Conservation (phyloP, 2,797 vertebrate genomes). For the Selene dorsalis region DNA sequence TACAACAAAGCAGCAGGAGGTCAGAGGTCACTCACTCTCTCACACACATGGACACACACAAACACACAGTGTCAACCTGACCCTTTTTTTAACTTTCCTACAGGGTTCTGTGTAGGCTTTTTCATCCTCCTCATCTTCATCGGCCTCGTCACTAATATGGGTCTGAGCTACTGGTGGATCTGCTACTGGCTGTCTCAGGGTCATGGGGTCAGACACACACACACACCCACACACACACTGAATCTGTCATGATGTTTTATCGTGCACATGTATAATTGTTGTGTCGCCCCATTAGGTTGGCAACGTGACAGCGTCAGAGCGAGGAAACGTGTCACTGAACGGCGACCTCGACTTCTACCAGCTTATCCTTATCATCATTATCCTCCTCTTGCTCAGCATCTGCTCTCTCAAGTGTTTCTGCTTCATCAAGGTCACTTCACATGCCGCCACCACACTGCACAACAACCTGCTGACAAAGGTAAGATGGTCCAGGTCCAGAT, state of each 20-base stretch:
- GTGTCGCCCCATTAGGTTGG: not conserved
- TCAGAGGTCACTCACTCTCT: conserved; percentile 35
- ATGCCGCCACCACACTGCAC: conserved; percentile 75
- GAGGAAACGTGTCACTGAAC: conserved; percentile 61
- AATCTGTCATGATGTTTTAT: too few species aligned
- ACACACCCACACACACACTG: not conserved
- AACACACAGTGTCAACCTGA: not conserved
- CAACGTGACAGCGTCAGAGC: not conserved
- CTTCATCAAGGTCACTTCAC: conserved; percentile 79
- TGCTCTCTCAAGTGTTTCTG: conserved; percentile 69
- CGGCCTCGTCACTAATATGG: conserved; percentile 73
- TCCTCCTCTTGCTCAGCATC: conserved; percentile 60
- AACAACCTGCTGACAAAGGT: conserved; percentile 77
- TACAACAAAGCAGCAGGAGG: conserved; percentile 85
- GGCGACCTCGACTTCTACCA: conserved; percentile 69
- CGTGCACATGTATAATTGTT: not conserved
- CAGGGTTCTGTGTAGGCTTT: conserved; percentile 76
- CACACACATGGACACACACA: conserved; percentile 23
- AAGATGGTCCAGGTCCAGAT: too few species aligned
- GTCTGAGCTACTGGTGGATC: conserved; percentile 84
- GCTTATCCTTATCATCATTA: conserved; percentile 64
- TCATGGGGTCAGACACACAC: conserved; percentile 74
- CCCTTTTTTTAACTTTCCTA: not conserved
- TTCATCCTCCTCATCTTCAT: conserved; percentile 67
- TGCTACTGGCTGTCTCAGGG: conserved; percentile 80